Percentiles rank a stretch among this genome's conserved stretches.
These are phyloP conservation scores for Quadroppia sp. DNA, from an alignment of 2,888 invertebrate species.

Conservation along the genomic window DNA sequence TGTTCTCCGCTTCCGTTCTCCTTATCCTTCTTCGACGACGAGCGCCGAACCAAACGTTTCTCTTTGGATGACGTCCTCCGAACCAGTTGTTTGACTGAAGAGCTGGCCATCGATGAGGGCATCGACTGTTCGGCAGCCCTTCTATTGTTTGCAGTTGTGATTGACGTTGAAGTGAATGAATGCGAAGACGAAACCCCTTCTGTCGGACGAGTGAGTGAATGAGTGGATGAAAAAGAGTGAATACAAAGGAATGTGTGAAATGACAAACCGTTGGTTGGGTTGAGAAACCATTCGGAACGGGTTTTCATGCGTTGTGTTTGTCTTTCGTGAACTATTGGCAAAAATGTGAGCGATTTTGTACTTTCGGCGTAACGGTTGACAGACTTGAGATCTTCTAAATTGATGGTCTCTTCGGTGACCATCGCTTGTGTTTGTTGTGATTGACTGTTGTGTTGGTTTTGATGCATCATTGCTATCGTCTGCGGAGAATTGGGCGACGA, in stretches of 20 bases:
- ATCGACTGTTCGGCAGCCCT: conserved; percentile 1
- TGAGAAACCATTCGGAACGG: conserved; percentile 92
- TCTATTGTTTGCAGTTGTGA: conserved; percentile 5
- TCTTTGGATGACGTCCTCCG: conserved; percentile 58
- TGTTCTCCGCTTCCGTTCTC: conserved; percentile 55
- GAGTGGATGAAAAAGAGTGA: background rate
- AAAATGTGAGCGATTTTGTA: conserved; percentile 81
- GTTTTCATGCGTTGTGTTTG: conserved; percentile 95
- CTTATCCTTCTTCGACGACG: conserved; percentile 57
- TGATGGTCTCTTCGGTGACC: conserved; percentile 50
- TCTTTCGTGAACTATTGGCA: conserved; percentile 90
- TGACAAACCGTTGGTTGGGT: conserved; percentile 43
- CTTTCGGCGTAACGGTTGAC: conserved; percentile 87
- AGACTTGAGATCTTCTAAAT: conserved; percentile 55
- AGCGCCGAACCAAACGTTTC: conserved; percentile 56
- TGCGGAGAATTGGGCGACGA: conserved; percentile 38
- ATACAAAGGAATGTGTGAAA: conserved; percentile 57
- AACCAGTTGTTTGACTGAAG: conserved; percentile 41
- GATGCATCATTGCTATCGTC: conserved; percentile 30
- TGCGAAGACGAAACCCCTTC: conserved; percentile 22
- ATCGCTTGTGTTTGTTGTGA: conserved; percentile 9
- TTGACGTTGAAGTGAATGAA: conserved; percentile 32
- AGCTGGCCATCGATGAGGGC: conserved; percentile 6
- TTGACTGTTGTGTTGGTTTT: conserved; percentile 25
- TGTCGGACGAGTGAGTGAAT: conserved; percentile 2